Evolutionary conservation across 2,888 invertebrate genomes (phyloP).

Genomic region (Dasypolia templi): DNA sequence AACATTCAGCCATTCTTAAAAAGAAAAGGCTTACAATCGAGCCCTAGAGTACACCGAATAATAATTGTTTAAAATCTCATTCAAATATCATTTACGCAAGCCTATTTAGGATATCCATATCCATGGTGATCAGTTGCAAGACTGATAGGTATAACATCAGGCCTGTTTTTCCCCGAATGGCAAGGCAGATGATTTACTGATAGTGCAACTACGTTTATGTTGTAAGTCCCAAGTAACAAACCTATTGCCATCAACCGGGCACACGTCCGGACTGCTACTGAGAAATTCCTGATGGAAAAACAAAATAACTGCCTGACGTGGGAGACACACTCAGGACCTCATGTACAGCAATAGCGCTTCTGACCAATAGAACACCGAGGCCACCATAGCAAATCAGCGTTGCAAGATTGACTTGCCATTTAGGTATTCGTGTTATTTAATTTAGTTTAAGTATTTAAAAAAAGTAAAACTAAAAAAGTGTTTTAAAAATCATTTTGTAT

Average conservation of each 20-base stretch:
- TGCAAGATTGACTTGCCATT: not conserved
- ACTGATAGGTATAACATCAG: not conserved
- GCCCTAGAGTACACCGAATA: not conserved
- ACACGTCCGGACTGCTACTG: not conserved
- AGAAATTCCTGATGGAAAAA: not conserved
- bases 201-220: not conserved
- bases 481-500: conserved; percentile 76
- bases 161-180: not conserved
- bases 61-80: not conserved
- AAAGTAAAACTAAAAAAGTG: conserved; percentile 64
- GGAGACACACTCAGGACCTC: not conserved
- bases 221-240: not conserved
- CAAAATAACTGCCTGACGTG: not conserved
- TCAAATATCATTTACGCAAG: not conserved
- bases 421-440: not conserved
- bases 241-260: not conserved
- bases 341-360: not conserved
- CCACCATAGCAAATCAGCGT: not conserved
- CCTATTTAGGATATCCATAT: not conserved
- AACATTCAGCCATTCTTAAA: not conserved
- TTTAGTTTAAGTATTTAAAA: not conserved
- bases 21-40: not conserved
- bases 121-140: not conserved
- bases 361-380: not conserved
- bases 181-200: not conserved